Percentiles rank a stretch among this genome's conserved stretches.
Evolutionary conservation across 2,888 invertebrate species (phyloP).

Genomic region (Drosophila eohydei): DNA sequence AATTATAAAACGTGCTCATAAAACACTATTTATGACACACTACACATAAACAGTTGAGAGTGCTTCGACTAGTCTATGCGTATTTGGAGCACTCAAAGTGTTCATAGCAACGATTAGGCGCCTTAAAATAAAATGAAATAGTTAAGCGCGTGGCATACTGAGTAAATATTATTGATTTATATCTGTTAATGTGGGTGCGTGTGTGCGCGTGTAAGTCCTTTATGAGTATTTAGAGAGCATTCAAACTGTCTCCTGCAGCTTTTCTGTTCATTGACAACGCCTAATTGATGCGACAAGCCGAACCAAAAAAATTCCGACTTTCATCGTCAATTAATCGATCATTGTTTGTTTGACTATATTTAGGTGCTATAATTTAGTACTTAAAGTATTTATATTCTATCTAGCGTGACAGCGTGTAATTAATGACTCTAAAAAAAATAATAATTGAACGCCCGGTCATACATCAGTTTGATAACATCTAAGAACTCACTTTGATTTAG

Average conservation of each 20-base stretch:
- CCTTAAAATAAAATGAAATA: not conserved
- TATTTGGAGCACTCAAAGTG: slow-evolving; percentile 1
- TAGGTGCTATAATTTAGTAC: slow-evolving; percentile 1
- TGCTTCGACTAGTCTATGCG: not conserved
- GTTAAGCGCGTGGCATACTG: not conserved
- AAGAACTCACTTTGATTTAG: slow-evolving; percentile 4
- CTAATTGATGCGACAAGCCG: slow-evolving; percentile 29
- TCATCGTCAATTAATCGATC: slow-evolving; percentile 1
- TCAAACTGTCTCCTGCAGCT: not conserved
- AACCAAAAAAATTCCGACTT: not conserved
- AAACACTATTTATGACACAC: slow-evolving; percentile 1
- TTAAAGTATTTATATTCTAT: slow-evolving; percentile 5
- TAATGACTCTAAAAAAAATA: slow-evolving; percentile 22
- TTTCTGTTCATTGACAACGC: slow-evolving; percentile 1
- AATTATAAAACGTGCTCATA: not conserved
- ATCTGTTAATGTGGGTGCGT: not conserved
- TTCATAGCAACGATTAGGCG: not conserved
- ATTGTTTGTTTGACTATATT: not conserved
- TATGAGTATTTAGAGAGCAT: not conserved
- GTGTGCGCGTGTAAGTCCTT: not conserved
- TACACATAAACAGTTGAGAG: not conserved
- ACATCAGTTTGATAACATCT: slow-evolving; percentile 44
- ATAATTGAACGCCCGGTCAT: slow-evolving; percentile 29
- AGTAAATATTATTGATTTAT: slow-evolving; percentile 2
- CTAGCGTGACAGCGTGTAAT: slow-evolving; percentile 18